These are phyloP conservation scores for Tautogolabrus adspersus DNA, from an alignment of 2,113 vertebrate genomes.

Conservation along the genomic window DNA sequence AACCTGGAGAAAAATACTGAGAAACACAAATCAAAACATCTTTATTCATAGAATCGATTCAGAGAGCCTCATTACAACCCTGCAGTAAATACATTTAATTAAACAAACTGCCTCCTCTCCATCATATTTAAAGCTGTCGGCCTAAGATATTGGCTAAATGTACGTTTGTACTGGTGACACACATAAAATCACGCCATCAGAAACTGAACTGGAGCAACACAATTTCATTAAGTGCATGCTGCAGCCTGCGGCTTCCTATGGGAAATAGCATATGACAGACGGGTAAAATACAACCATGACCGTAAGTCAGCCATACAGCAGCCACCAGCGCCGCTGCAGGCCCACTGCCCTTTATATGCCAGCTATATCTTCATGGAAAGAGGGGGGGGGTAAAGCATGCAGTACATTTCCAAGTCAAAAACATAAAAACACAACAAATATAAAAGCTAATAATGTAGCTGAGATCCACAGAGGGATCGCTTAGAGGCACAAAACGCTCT, in stretches of 20 bases:
- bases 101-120: slow-evolving; percentile 33
- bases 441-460: slow-evolving; percentile 40
- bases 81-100: slow-evolving; percentile 30
- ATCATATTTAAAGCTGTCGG: slow-evolving; percentile 2
- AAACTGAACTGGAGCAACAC: slow-evolving; percentile 34
- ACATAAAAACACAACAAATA: slow-evolving; percentile 34
- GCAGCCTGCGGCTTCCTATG: slow-evolving; percentile 21
- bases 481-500: slow-evolving; percentile 49
- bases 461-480: slow-evolving; percentile 21
- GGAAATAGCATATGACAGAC: slow-evolving; percentile 39
- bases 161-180: background rate
- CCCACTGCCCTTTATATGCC: background rate
- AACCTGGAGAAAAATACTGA: background rate
- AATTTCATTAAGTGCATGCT: slow-evolving; percentile 54
- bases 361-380: background rate
- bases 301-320: slow-evolving; percentile 25
- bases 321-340: background rate
- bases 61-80: slow-evolving; percentile 22
- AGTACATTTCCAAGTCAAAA: slow-evolving; percentile 4
- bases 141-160: slow-evolving; percentile 10
- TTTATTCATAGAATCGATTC: slow-evolving; percentile 16
- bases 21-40: background rate
- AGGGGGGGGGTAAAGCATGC: background rate
- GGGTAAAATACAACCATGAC: slow-evolving; percentile 42
- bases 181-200: slow-evolving; percentile 37